A percentile compares a stretch with the other conserved stretches of the same genome.
Conservation (phyloP, 2,888 invertebrate species). For the Cheilosia pagana region DNA sequence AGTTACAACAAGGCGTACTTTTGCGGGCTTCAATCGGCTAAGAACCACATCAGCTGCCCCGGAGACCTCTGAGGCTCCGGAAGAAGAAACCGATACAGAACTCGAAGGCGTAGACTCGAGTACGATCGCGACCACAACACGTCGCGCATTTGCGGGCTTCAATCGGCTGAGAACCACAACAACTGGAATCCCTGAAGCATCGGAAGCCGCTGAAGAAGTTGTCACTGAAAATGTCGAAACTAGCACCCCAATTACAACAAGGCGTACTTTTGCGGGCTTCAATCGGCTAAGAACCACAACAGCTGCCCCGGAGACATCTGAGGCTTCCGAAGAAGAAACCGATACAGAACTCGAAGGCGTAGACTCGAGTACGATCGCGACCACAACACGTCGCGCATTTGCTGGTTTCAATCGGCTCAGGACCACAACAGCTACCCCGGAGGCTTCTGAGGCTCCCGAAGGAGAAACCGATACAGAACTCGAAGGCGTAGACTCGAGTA, state of each 20-base stretch:
- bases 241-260: neutral
- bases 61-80: neutral
- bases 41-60: slow-evolving; percentile 34
- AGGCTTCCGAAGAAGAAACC: slow-evolving; percentile 13
- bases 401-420: slow-evolving; percentile 31
- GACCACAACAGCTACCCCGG: slow-evolving; percentile 24
- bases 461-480: neutral
- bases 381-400: slow-evolving; percentile 11
- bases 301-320: neutral
- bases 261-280: slow-evolving; percentile 6
- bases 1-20: slow-evolving; percentile 20
- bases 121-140: neutral
- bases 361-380: neutral
- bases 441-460: slow-evolving; percentile 3
- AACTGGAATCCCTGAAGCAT: neutral
- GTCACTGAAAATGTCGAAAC: neutral
- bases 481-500: neutral
- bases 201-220: slow-evolving; percentile 10
- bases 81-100: slow-evolving; percentile 3
- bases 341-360: neutral
- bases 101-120: neutral
- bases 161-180: slow-evolving; percentile 46
- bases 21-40: slow-evolving; percentile 9
- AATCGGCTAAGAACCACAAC: slow-evolving; percentile 48
- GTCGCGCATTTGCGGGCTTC: slow-evolving; percentile 1